These are phyloP conservation scores for Progne subis DNA, from an alignment of 2,113 vertebrate genomes.

Conservation along the genomic window DNA sequence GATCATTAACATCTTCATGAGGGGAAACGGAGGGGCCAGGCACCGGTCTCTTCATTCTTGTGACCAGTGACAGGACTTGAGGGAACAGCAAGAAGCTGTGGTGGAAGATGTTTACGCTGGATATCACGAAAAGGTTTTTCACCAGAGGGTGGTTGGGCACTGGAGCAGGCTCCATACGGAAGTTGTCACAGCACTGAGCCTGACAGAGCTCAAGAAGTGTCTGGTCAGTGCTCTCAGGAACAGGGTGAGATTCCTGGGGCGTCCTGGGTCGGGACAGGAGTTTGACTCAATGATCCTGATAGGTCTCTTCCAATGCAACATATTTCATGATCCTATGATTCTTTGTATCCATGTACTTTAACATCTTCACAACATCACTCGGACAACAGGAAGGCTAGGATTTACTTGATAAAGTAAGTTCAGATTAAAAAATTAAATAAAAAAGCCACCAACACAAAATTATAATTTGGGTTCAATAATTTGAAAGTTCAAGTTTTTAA, in stretches of 20 bases:
- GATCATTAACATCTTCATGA: background rate
- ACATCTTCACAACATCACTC: background rate
- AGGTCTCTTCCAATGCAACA: background rate
- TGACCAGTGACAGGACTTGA: background rate
- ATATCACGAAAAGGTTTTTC: background rate
- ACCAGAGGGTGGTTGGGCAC: background rate
- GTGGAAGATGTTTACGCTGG: background rate
- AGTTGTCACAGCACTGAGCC: background rate
- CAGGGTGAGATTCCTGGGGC: background rate
- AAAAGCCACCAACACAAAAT: background rate
- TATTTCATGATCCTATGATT: background rate
- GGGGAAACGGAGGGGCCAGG: background rate
- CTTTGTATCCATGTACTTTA: background rate
- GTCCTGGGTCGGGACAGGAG: fast-evolving
- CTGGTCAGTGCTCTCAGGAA: background rate
- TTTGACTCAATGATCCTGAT: background rate
- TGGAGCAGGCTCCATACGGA: background rate
- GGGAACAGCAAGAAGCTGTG: fast-evolving
- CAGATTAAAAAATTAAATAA: background rate
- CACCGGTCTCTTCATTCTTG: background rate
- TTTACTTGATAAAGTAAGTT: background rate
- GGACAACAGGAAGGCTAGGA: background rate
- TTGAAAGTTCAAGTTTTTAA: background rate
- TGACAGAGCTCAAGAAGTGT: background rate
- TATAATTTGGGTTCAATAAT: background rate